Conservation (phyloP, 2,888 invertebrate species). For the Pachycephus smyrnensis region DNA sequence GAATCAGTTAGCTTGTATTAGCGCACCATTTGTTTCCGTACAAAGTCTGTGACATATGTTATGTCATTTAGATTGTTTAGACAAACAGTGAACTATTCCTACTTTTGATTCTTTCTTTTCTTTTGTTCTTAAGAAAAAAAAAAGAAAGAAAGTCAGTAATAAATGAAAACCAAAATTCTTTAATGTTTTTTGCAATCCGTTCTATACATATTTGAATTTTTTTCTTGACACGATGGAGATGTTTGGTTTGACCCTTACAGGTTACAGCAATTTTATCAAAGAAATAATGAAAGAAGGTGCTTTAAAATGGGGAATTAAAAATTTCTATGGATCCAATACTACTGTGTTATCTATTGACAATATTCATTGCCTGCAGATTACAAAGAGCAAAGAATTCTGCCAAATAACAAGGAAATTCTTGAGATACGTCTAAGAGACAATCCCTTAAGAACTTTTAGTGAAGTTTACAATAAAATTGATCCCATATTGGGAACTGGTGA, state of each 20-base stretch:
- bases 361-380: constrained; percentile 13
- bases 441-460: constrained; percentile 16
- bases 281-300: constrained; percentile 19
- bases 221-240: constrained; percentile 18
- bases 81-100: background rate
- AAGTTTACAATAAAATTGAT: constrained; percentile 25
- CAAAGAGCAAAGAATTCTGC: constrained; percentile 18
- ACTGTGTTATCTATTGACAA: background rate
- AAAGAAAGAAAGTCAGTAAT: background rate
- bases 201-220: background rate
- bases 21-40: background rate
- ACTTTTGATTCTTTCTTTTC: background rate
- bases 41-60: background rate
- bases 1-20: background rate
- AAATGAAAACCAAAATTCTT: background rate
- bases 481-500: constrained; percentile 19
- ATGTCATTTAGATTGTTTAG: too few species aligned
- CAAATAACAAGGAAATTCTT: constrained; percentile 18
- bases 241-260: constrained; percentile 24
- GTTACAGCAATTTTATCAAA: constrained; percentile 23
- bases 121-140: background rate
- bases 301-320: background rate
- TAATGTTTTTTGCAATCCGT: background rate
- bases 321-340: background rate
- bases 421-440: constrained; percentile 20